Conservation (phyloP, 2,113 vertebrate genomes). For the Coreoperca whiteheadi region DNA sequence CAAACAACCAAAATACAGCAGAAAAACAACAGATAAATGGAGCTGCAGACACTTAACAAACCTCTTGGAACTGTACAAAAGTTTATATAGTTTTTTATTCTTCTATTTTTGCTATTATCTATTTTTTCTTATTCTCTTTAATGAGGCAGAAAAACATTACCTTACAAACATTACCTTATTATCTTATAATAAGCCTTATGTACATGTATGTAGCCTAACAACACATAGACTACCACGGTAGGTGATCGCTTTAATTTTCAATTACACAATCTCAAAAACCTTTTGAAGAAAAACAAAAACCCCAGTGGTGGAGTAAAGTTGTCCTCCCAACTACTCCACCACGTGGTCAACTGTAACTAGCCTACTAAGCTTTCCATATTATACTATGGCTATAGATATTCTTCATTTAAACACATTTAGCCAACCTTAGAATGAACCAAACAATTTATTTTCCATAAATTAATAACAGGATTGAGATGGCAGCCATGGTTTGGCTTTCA, state of each 20-base stretch:
- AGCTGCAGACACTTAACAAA: neutral
- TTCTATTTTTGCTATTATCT: neutral
- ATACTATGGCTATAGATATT: neutral
- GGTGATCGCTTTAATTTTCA: neutral
- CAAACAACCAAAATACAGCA: neutral
- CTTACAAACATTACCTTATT: neutral
- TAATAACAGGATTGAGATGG: neutral
- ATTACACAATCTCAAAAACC: neutral
- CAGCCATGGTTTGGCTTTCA: neutral
- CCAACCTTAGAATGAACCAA: neutral
- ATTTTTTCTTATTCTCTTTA: neutral
- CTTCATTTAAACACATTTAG: neutral
- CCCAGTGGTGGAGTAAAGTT: neutral
- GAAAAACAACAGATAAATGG: neutral
- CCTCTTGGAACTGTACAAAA: neutral
- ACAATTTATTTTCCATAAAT: neutral
- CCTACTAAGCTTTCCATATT: neutral
- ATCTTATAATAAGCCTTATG: neutral
- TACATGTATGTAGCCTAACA: neutral
- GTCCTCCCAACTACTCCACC: slow-evolving; percentile 51
- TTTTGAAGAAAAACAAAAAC: neutral
- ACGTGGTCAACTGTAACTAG: slow-evolving; percentile 39
- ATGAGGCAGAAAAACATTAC: neutral
- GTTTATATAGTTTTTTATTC: neutral
- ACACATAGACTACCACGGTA: neutral